Conservation (phyloP, 2,888 invertebrate genomes). For the Nowickia ferox region DNA sequence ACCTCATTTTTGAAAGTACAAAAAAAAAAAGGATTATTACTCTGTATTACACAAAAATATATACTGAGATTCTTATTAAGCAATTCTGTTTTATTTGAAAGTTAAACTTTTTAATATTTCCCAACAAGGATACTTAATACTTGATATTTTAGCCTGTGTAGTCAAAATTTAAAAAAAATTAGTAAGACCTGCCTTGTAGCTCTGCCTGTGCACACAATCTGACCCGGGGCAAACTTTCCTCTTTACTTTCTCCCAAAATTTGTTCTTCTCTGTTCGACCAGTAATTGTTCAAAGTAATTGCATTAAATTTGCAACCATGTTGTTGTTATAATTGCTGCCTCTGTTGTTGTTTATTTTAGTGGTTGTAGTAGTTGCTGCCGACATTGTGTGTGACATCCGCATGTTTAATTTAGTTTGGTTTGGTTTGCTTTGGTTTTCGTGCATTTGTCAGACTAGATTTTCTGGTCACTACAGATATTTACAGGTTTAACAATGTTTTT, state of each 20-base stretch:
- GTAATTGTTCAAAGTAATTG: conserved; percentile 75
- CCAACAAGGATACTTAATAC: too few species aligned
- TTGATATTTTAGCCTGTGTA: too few species aligned
- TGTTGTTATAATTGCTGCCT: conserved; percentile 26
- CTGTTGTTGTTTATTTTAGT: conserved; percentile 24
- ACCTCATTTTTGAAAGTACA: too few species aligned
- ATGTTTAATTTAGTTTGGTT: conserved; percentile 52
- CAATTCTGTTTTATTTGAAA: too few species aligned
- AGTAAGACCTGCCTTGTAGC: background rate
- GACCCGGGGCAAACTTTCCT: background rate
- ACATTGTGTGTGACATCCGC: conserved; percentile 55
- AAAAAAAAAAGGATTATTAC: too few species aligned
- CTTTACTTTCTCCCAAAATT: background rate
- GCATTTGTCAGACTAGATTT: conserved; percentile 63
- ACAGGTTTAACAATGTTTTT: conserved; percentile 38
- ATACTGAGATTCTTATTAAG: too few species aligned
- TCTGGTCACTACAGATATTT: conserved; percentile 56
- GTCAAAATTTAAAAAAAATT: too few species aligned
- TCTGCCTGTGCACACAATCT: background rate
- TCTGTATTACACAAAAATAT: too few species aligned
- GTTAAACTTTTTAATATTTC: too few species aligned
- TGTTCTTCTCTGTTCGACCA: conserved; percentile 34
- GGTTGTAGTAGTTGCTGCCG: conserved; percentile 40
- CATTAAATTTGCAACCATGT: conserved; percentile 72
- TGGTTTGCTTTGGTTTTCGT: conserved; percentile 13